A percentile compares a stretch with the other conserved stretches of the same genome.
Evolutionary conservation across 1,140 invertebrate genomes (phyloP).

Genomic region (Asobara japonica): DNA sequence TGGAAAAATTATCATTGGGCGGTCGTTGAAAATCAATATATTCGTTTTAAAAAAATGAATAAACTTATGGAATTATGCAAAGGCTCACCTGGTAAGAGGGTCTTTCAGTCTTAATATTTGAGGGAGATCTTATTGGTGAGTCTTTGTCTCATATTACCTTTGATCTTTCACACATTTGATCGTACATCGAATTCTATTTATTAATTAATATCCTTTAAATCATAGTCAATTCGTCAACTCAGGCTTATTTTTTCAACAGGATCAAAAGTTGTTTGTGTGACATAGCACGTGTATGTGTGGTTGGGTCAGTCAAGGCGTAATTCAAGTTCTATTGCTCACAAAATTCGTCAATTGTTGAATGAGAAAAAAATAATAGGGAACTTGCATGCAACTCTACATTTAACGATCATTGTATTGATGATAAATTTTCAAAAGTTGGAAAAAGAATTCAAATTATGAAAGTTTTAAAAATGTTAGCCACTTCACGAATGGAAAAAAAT

Average conservation of each 20-base stretch:
- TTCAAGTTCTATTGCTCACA: conserved; percentile 47
- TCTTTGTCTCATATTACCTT: conserved; percentile 3
- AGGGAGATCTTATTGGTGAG: neutral
- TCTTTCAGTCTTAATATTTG: conserved; percentile 52
- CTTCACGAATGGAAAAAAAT: no score
- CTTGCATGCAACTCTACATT: no score
- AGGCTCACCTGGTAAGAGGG: conserved; percentile 32
- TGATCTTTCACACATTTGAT: conserved; percentile 5
- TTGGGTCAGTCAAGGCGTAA: conserved; percentile 40
- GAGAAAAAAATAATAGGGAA: neutral
- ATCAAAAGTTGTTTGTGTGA: neutral
- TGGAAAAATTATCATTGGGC: neutral
- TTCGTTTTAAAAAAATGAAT: neutral
- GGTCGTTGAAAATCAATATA: neutral
- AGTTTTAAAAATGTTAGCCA: neutral
- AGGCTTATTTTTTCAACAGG: neutral
- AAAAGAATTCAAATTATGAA: no score
- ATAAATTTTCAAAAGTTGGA: no score
- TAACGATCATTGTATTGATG: no score
- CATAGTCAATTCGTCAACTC: neutral
- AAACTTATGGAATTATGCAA: conserved; percentile 14
- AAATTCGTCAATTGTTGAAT: conserved; percentile 31
- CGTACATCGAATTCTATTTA: neutral
- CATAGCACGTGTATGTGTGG: conserved; percentile 27
- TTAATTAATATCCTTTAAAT: neutral